Percentiles rank a stretch among this genome's conserved stretches.
Evolutionary conservation across 2,797 vertebrate species (phyloP).

Genomic region (Acrossocheilus fasciatus): DNA sequence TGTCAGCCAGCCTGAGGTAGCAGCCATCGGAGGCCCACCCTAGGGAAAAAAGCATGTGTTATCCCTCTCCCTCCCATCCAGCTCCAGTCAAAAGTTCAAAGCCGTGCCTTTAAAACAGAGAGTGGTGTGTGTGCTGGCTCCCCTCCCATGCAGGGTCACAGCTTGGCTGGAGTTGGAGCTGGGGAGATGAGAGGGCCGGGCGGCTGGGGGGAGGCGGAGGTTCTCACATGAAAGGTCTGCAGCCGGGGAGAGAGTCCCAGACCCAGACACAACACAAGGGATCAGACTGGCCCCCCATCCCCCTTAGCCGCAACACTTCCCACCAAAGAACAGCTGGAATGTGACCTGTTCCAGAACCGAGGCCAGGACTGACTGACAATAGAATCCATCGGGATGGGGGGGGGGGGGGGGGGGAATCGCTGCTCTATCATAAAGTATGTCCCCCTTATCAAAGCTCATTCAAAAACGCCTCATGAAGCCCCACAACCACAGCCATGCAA

Average conservation of each 20-base stretch:
- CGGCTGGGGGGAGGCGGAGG: slow-evolving; percentile 59
- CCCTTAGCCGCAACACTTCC: slow-evolving; percentile 72
- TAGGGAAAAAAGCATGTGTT: slow-evolving; percentile 66
- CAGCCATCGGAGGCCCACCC: slow-evolving; percentile 65
- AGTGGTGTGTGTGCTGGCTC: slow-evolving; percentile 55
- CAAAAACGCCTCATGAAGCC: slow-evolving; percentile 5
- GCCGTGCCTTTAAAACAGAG: slow-evolving; percentile 59
- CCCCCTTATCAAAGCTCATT: slow-evolving; percentile 33
- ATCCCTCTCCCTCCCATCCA: slow-evolving; percentile 53
- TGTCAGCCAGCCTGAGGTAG: slow-evolving; percentile 61
- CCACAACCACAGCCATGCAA: not conserved
- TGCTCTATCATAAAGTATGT: slow-evolving; percentile 53
- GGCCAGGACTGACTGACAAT: slow-evolving; percentile 69
- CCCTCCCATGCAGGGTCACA: slow-evolving; percentile 58
- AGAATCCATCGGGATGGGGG: slow-evolving; percentile 65
- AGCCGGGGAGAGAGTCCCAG: slow-evolving; percentile 76
- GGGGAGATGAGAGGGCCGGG: slow-evolving; percentile 61
- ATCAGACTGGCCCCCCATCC: slow-evolving; percentile 61
- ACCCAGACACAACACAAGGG: slow-evolving; percentile 85
- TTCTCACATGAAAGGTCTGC: slow-evolving; percentile 66
- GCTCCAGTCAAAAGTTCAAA: slow-evolving; percentile 68
- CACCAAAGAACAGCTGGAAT: slow-evolving; percentile 81
- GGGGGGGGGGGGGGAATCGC: slow-evolving; percentile 54
- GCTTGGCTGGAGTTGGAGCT: slow-evolving; percentile 58
- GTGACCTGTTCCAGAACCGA: slow-evolving; percentile 80